Conservation (phyloP, 2,113 vertebrate species). For the Eudorcas thomsonii region DNA sequence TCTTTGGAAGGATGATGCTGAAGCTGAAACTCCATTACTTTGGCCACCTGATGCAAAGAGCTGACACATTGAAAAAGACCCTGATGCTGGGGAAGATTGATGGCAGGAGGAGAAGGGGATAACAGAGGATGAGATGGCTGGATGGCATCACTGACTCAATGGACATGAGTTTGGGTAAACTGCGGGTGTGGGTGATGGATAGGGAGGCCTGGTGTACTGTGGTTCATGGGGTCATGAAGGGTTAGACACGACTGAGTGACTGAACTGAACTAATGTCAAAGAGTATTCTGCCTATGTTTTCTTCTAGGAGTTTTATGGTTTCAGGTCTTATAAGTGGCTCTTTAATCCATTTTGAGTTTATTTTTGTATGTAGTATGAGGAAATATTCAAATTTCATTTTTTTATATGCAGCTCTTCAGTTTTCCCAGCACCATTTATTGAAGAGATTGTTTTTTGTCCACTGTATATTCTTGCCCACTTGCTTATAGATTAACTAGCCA, state of each 20-base stretch:
- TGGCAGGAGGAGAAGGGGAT: neutral
- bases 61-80: neutral
- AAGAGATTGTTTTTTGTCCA: neutral
- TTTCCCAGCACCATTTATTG: neutral
- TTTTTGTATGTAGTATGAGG: neutral
- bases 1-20: neutral
- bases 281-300: neutral
- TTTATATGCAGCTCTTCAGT: neutral
- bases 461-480: neutral
- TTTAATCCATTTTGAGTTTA: neutral
- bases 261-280: neutral
- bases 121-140: neutral
- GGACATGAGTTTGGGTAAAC: neutral
- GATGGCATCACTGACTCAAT: neutral
- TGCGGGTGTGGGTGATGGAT: neutral
- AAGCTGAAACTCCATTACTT: neutral
- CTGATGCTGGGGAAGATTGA: neutral
- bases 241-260: rapidly evolving
- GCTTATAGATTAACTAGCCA: neutral
- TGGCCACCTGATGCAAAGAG: neutral
- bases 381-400: neutral
- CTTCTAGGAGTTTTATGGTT: neutral
- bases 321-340: neutral
- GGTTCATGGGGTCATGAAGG: rapidly evolving
- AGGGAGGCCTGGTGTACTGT: neutral